A percentile compares a stretch with the other conserved stretches of the same genome.
These are phyloP conservation scores for Cephus spinipes DNA, from an alignment of 2,888 invertebrate species.

Conservation along the genomic window DNA sequence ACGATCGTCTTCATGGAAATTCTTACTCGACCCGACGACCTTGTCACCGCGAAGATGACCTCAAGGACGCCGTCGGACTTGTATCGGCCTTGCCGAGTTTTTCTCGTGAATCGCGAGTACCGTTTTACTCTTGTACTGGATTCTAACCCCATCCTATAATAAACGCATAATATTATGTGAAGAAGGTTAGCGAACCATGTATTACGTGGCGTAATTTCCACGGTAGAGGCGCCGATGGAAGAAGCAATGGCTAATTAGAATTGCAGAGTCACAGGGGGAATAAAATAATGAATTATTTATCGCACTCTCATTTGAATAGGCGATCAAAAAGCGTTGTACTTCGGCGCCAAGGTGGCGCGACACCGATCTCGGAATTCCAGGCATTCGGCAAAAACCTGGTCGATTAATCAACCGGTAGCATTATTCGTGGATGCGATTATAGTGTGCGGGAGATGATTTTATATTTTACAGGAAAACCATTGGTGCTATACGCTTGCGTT, in stretches of 20 bases:
- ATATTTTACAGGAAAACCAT: not conserved
- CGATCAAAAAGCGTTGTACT: constrained; percentile 7
- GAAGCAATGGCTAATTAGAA: not conserved
- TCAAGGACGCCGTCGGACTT: not conserved
- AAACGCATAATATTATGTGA: not conserved
- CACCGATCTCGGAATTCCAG: constrained; percentile 16
- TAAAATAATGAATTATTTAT: constrained; percentile 2
- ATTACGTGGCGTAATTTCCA: not conserved
- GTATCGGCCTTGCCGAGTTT: not conserved
- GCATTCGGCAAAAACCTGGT: constrained; percentile 21
- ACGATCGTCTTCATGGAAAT: not conserved
- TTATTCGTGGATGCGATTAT: not conserved
- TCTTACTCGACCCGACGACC: not conserved
- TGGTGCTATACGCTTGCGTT: not conserved
- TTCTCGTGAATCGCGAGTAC: not conserved
- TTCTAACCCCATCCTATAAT: not conserved
- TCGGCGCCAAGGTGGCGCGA: constrained; percentile 21
- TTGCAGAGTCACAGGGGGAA: not conserved
- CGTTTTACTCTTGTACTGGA: not conserved
- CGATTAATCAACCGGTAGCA: constrained; percentile 18
- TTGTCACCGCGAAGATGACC: not conserved
- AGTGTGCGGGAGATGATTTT: not conserved
- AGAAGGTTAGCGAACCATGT: not conserved
- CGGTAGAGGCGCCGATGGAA: not conserved
- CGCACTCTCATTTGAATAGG: constrained; percentile 2